Percentiles rank a stretch among this genome's conserved stretches.
These are phyloP conservation scores for Catagonus wagneri DNA, from an alignment of 2,113 vertebrate species.

Conservation along the genomic window DNA sequence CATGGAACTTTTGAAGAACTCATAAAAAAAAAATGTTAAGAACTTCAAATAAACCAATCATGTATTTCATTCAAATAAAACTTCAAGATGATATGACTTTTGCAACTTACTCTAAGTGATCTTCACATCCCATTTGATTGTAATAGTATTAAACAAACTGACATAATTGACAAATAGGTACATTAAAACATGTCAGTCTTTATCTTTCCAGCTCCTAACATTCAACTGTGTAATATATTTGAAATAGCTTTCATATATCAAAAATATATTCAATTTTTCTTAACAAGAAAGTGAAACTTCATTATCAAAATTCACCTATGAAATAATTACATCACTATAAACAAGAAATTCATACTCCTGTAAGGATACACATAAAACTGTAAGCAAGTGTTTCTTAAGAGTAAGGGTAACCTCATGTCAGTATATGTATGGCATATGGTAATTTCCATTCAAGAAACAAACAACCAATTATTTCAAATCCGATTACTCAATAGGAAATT, in stretches of 20 bases:
- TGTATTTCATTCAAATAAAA: conserved; percentile 75
- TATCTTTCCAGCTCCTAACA: conserved; percentile 81
- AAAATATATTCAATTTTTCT: conserved; percentile 34
- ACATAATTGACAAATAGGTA: conserved; percentile 96
- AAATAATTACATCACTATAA: conserved; percentile 35
- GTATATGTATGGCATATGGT: background rate
- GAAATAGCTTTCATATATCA: conserved; percentile 32
- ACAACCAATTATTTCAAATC: conserved; percentile 61
- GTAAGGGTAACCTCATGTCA: background rate
- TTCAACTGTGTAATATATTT: conserved; percentile 66
- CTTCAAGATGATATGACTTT: conserved; percentile 51
- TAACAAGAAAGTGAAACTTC: conserved; percentile 70
- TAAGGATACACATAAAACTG: conserved; percentile 4
- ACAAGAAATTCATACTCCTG: conserved; percentile 47
- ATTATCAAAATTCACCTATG: conserved; percentile 60
- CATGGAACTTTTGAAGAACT: conserved; percentile 86
- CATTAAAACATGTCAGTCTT: conserved; percentile 92
- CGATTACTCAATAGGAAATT: conserved; percentile 47
- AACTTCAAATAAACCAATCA: conserved; percentile 73
- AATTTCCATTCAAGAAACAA: conserved; percentile 42
- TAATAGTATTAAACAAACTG: conserved; percentile 95
- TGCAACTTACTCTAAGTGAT: conserved; percentile 79
- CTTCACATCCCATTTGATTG: conserved; percentile 91
- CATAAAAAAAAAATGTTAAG: conserved; percentile 86
- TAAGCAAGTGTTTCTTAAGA: conserved; percentile 5